Base-by-base conservation (phyloP, 2,797 vertebrate species). In the Pseudomugil gertrudae region DNA sequence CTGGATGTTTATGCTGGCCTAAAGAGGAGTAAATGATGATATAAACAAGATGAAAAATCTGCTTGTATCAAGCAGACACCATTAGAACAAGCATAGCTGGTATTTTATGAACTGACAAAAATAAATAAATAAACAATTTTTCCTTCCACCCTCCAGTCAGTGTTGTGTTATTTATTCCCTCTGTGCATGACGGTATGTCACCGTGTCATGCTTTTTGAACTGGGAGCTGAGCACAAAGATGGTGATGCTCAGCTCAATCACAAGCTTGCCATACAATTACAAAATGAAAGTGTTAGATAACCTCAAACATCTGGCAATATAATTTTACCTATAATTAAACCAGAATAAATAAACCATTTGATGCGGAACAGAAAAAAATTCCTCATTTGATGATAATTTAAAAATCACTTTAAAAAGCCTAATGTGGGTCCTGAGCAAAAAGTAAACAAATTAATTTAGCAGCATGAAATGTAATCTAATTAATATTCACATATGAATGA, bases 91-190 rank as follows among this genome's bases (percentile, higher is more conserved):
- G 21, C 14, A 57, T n/a, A n/a, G n/a, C n/a, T n/a, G n/a, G n/a
- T n/a, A n/a, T n/a, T n/a, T n/a, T n/a, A n/a, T n/a, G n/a, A n/a
- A n/a, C n/a, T n/a, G n/a, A n/a, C n/a, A n/a, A n/a, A n/a, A n/a
- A n/a, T n/a, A n/a, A n/a, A n/a, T 60, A 70, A 77, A 73, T 69
- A 75, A 72, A 72, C 76, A 57, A 62, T 78, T 80, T 76, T 68
- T 40, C 17, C 57, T 65, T 57, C 36, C 33, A 50, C 63, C 51
- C 57, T 70, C 68, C 55, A 69, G 43, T 59, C 74, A 81, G 63
- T 56, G 48, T 78, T 50, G 51, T 61, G 64, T 72, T 40, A 70
- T 66, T 60, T 50, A 72, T 66, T 74, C 40, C 51, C 58, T 66
- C 56, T 55, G 53, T 60, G 57, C 33, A 50, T 70, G 57, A 66